Conservation (phyloP, 2,888 invertebrate species). For the Eristalinus aeneus region DNA sequence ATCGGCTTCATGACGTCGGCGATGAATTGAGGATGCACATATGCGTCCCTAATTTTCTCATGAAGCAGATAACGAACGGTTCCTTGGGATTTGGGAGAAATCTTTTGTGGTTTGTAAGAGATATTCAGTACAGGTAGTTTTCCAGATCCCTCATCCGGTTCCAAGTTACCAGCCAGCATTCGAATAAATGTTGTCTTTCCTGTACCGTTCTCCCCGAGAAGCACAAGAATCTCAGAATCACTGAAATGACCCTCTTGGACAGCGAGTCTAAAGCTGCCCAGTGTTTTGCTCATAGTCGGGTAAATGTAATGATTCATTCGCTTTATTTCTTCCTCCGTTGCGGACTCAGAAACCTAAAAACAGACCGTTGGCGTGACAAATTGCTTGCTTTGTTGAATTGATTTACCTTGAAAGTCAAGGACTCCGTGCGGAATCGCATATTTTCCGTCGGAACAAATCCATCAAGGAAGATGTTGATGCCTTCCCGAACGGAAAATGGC, state of each 20-base stretch:
- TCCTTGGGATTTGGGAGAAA: slow-evolving; percentile 97
- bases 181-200: slow-evolving; percentile 99
- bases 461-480: slow-evolving; percentile 99
- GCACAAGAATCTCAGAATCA: slow-evolving; percentile 98
- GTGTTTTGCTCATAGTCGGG: slow-evolving; percentile 93
- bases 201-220: slow-evolving; percentile 98
- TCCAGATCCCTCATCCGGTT: slow-evolving; percentile 88
- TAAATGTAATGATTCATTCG: slow-evolving; percentile 98
- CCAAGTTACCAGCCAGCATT: slow-evolving; percentile 97
- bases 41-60: slow-evolving; percentile 98
- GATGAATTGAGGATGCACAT: slow-evolving; percentile 98
- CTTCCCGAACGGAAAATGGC: slow-evolving; percentile 99
- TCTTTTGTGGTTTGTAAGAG: slow-evolving; percentile 99
- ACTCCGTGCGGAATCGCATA: slow-evolving; percentile 97
- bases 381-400: not conserved
- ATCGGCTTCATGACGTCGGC: slow-evolving; percentile 99
- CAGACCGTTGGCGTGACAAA: no score
- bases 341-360: slow-evolving; percentile 95
- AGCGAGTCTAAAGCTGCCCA: slow-evolving; percentile 87
- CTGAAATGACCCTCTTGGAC: slow-evolving; percentile 97
- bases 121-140: slow-evolving; percentile 93
- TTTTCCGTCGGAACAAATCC: slow-evolving; percentile 99
- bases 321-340: slow-evolving; percentile 98
- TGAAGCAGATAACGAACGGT: slow-evolving; percentile 95
- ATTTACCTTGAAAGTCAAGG: slow-evolving; percentile 92